phyloP scores from a whole-genome alignment of 2,888 invertebrate species.

The Siphlonurus alternatus region DNA sequence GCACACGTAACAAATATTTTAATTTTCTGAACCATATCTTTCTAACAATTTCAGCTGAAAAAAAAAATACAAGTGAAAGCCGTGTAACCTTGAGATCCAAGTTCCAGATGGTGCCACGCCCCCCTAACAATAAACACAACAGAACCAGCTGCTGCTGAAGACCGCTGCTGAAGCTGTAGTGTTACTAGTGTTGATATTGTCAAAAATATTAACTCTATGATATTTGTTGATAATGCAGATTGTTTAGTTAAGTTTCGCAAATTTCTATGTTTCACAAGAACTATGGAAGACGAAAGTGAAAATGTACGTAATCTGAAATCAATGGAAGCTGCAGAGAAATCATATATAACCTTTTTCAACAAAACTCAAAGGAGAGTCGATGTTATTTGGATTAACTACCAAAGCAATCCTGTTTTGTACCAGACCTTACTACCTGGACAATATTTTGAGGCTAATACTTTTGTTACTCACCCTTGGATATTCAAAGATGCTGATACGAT shows the following conservation, averaged over 20 bases:
- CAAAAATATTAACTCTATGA: too few species aligned
- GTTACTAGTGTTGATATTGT: too few species aligned
- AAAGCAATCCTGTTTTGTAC: constrained; percentile 43
- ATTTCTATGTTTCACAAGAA: too few species aligned
- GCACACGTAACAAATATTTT: neutral
- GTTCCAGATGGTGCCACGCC: neutral
- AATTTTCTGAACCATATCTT: neutral
- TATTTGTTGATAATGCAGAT: too few species aligned
- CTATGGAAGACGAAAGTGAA: neutral
- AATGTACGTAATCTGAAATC: constrained; percentile 13
- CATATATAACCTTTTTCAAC: constrained; percentile 44
- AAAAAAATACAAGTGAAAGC: neutral
- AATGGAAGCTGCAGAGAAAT: constrained; percentile 20
- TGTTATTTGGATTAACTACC: constrained; percentile 62
- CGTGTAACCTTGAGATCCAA: neutral
- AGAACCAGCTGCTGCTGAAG: too few species aligned
- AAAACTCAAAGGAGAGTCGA: constrained; percentile 37
- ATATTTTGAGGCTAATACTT: constrained; percentile 53
- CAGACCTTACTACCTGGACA: constrained; percentile 35
- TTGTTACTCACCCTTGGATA: constrained; percentile 69
- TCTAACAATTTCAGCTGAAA: too few species aligned
- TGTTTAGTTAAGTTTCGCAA: too few species aligned
- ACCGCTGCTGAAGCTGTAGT: too few species aligned
- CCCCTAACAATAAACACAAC: too few species aligned
- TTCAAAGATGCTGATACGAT: constrained; percentile 52